These are phyloP conservation scores for Gonatopus flavifemur DNA, from an alignment of 1,140 invertebrate genomes.

Conservation along the genomic window DNA sequence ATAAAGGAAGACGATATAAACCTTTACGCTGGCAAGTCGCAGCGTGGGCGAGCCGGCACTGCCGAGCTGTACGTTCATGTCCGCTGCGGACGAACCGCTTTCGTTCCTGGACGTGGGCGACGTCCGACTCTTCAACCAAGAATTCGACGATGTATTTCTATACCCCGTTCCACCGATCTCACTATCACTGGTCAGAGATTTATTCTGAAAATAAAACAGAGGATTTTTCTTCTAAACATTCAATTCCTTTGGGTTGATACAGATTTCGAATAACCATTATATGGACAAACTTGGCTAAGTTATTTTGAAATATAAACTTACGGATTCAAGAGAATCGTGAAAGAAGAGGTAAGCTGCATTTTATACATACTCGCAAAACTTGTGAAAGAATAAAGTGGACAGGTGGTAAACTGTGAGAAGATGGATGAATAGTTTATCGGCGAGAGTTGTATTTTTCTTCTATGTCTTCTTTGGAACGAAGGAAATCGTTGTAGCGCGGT, in stretches of 20 bases:
- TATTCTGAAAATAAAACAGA: conserved; percentile 42
- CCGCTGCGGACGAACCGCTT: conserved; percentile 49
- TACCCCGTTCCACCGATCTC: conserved; percentile 35
- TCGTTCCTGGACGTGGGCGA: conserved; percentile 44
- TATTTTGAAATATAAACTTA: too few species aligned
- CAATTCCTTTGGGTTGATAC: too few species aligned
- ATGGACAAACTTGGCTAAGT: too few species aligned
- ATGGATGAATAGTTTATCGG: conserved; percentile 23
- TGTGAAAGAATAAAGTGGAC: too few species aligned
- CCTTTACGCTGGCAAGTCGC: conserved; percentile 56
- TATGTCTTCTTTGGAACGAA: too few species aligned
- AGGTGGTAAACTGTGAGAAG: too few species aligned
- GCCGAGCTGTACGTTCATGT: conserved; percentile 61
- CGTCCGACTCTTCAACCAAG: conserved; percentile 50
- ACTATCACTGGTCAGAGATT: conserved; percentile 42
- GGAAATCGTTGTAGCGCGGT: conserved; percentile 13
- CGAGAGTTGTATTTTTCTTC: conserved; percentile 16
- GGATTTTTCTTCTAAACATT: conserved; percentile 1
- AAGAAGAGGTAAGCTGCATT: too few species aligned
- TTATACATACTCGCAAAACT: too few species aligned
- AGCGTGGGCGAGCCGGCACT: conserved; percentile 56
- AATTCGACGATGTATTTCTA: conserved; percentile 46
- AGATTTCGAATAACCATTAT: too few species aligned
- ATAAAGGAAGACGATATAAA: too few species aligned
- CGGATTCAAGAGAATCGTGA: too few species aligned